A percentile compares a stretch with the other conserved stretches of the same genome.
phyloP scores from a whole-genome alignment of 2,797 vertebrate species.

The Eulemur mongoz region DNA sequence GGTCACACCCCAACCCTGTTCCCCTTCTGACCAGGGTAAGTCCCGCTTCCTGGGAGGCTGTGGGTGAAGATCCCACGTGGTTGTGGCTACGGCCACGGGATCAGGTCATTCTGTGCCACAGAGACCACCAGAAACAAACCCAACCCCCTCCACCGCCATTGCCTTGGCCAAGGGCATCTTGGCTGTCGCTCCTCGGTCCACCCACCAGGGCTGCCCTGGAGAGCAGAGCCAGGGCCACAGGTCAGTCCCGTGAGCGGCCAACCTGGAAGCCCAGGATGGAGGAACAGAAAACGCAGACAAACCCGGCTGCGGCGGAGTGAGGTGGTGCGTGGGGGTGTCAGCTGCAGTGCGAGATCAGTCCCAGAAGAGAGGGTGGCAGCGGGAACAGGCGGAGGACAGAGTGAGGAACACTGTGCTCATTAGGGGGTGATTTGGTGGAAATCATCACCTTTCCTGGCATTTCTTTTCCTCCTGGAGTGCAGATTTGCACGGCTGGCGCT shows the following conservation, averaged over 20 bases:
- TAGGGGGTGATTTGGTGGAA: not conserved
- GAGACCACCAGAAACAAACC: not conserved
- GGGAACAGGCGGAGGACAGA: not conserved
- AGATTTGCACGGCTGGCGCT: not conserved
- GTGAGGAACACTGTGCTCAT: not conserved
- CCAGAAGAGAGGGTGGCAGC: not conserved
- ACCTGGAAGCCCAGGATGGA: not conserved
- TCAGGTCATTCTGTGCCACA: not conserved
- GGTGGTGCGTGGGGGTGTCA: not conserved
- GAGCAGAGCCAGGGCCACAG: not conserved
- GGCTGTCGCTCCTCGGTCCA: not conserved
- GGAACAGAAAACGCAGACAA: not conserved
- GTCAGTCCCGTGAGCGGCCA: too few relatives aligned
- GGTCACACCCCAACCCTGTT: not conserved
- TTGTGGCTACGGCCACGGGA: not conserved
- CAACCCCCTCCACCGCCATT: not conserved
- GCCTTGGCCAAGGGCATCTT: not conserved
- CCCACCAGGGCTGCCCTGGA: not conserved
- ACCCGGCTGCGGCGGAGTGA: accelerated
- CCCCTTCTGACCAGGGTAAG: not conserved
- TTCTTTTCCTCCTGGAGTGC: not conserved
- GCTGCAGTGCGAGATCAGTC: not conserved
- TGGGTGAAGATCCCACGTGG: not conserved
- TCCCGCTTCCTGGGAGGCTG: not conserved
- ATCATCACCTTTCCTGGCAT: not conserved